Conservation (phyloP, 64 coral and sea anemone species). For the Pocillopora verrucosa region DNA sequence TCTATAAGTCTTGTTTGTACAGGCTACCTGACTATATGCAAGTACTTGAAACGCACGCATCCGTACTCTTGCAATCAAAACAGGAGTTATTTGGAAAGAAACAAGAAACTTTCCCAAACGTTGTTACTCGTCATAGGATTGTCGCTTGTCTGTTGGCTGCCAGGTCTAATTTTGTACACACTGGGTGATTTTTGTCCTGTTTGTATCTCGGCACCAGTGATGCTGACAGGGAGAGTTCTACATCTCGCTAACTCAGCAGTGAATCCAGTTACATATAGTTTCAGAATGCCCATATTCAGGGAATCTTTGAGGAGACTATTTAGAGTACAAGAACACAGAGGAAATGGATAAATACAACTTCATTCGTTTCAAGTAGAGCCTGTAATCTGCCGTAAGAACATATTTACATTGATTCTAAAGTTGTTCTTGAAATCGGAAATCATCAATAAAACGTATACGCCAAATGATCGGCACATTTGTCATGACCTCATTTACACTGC, state of each 20-base stretch:
- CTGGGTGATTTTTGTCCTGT: not conserved
- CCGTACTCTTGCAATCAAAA: not conserved
- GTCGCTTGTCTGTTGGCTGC: slow-evolving; percentile 1
- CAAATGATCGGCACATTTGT: too few relatives aligned
- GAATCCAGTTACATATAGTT: slow-evolving; percentile 7
- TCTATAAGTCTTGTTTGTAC: not conserved
- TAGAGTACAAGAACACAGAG: not conserved
- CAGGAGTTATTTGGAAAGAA: not conserved
- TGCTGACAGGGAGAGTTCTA: not conserved
- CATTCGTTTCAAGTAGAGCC: too few relatives aligned
- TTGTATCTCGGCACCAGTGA: not conserved
- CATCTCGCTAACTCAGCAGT: not conserved
- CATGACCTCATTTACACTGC: too few relatives aligned
- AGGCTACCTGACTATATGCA: not conserved
- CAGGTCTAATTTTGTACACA: not conserved
- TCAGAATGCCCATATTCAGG: slow-evolving; percentile 18
- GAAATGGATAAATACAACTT: not conserved
- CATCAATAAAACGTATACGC: too few relatives aligned
- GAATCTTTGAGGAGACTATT: not conserved
- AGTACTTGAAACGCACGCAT: not conserved
- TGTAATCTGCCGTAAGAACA: too few relatives aligned
- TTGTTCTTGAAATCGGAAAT: too few relatives aligned
- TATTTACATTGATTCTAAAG: too few relatives aligned
- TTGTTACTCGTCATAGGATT: not conserved
- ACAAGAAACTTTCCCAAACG: slow-evolving; percentile 6